These are phyloP conservation scores for Danio jaintianensis DNA, from an alignment of 2,797 vertebrate genomes.

Conservation along the genomic window DNA sequence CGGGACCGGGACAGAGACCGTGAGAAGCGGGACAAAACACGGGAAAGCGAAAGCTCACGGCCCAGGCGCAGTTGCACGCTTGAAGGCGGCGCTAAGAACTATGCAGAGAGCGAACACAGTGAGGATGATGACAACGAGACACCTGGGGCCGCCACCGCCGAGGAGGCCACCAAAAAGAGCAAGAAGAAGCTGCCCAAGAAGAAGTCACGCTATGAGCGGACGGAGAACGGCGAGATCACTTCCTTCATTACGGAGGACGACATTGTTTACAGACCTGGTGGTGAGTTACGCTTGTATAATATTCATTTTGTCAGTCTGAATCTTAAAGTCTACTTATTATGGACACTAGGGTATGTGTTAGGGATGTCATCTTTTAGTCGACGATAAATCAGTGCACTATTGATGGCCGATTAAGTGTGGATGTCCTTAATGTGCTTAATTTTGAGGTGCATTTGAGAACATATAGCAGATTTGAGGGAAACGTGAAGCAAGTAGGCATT, in stretches of 20 bases:
- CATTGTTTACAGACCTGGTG: slow-evolving; percentile 94
- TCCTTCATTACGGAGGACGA: slow-evolving; percentile 98
- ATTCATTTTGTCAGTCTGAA: background rate
- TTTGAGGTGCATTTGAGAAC: no score
- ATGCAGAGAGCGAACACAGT: slow-evolving; percentile 96
- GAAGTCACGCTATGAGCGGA: slow-evolving; percentile 96
- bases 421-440: no score
- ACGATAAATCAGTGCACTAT: no score
- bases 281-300: slow-evolving; percentile 74
- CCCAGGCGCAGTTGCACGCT: slow-evolving; percentile 95
- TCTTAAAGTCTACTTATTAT: background rate
- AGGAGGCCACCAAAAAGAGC: slow-evolving; percentile 93
- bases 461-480: no score
- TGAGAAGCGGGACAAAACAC: slow-evolving; percentile 88
- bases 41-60: slow-evolving; percentile 89
- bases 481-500: no score
- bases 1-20: slow-evolving; percentile 91
- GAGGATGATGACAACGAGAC: slow-evolving; percentile 96
- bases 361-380: no score
- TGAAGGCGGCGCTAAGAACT: slow-evolving; percentile 97
- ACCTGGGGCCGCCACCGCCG: slow-evolving; percentile 83
- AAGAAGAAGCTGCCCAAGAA: slow-evolving; percentile 98
- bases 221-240: slow-evolving; percentile 95
- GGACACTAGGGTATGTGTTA: no score
- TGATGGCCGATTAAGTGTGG: no score